Conservation (phyloP, 2,888 invertebrate species). For the Psococerastis gibbosa region DNA sequence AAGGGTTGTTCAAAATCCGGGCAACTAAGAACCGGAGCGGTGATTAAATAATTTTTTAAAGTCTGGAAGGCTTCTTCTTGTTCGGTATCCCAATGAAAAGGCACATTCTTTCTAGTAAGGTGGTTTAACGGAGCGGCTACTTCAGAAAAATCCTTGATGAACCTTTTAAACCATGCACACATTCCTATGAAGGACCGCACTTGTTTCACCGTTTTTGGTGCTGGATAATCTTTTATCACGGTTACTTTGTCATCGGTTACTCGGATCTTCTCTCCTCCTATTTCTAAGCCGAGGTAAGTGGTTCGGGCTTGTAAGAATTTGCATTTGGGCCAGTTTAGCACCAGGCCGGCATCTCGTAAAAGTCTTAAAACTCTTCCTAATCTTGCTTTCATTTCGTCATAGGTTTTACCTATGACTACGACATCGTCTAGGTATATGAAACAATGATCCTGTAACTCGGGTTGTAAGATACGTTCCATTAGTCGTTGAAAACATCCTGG, state of each 20-base stretch:
- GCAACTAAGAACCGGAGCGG: neutral
- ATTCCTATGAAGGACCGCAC: slow-evolving; percentile 6
- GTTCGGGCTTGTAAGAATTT: slow-evolving; percentile 9
- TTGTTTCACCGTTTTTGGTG: slow-evolving; percentile 10
- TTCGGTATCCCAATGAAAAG: slow-evolving; percentile 9
- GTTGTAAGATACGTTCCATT: too few relatives aligned
- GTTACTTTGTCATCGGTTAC: neutral
- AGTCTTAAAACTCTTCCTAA: slow-evolving; percentile 3
- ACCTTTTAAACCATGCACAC: neutral
- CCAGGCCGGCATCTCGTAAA: neutral
- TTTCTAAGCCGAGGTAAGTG: slow-evolving; percentile 8
- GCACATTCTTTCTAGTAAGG: slow-evolving; percentile 1
- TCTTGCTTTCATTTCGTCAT: neutral
- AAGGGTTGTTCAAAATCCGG: slow-evolving; percentile 6
- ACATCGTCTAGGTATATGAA: slow-evolving; percentile 13
- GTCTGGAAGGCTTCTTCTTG: slow-evolving; percentile 7
- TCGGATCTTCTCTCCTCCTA: slow-evolving; percentile 2
- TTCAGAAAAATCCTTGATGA: too few relatives aligned
- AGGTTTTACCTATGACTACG: slow-evolving; percentile 9
- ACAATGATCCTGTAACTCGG: neutral
- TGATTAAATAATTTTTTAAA: neutral
- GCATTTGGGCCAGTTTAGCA: slow-evolving; percentile 10
- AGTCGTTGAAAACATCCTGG: slow-evolving; percentile 6
- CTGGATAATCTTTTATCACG: slow-evolving; percentile 5
- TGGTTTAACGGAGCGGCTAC: neutral